phyloP scores from a whole-genome alignment of 1,140 invertebrate species.

The Drosophila nigromelanica region DNA sequence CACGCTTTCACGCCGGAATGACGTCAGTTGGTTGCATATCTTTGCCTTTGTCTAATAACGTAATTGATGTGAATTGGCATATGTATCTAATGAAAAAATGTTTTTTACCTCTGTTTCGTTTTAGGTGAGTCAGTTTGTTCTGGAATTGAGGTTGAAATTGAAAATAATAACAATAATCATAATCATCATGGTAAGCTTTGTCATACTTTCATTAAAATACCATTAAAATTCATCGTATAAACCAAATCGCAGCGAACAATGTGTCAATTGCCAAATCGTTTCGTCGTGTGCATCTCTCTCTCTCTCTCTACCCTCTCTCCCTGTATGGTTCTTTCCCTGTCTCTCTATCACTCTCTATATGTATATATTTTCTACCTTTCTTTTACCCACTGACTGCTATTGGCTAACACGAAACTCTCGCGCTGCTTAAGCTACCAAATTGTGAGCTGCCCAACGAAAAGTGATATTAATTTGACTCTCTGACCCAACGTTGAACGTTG shows the following conservation, averaged over 20 bases:
- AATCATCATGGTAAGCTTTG: conserved; percentile 84
- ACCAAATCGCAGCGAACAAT: conserved; percentile 40
- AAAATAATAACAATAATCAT: conserved; percentile 84
- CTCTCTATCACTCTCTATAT: background rate
- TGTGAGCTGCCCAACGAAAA: no score
- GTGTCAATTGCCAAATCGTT: conserved; percentile 10
- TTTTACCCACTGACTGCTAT: background rate
- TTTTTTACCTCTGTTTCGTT: conserved; percentile 59
- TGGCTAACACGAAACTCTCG: conserved; percentile 1
- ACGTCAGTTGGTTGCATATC: conserved; percentile 7
- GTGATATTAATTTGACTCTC: background rate
- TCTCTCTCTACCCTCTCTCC: background rate
- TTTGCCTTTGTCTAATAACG: conserved; percentile 12
- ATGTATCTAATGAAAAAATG: conserved; percentile 9
- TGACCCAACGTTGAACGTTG: conserved; percentile 20
- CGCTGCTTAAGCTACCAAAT: conserved; percentile 5
- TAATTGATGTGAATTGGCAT: conserved; percentile 9
- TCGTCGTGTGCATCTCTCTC: conserved; percentile 19
- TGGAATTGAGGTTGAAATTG: conserved; percentile 84
- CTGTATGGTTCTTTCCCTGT: conserved; percentile 4
- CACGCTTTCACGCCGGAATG: background rate
- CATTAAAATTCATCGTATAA: conserved; percentile 77
- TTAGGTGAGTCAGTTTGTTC: conserved; percentile 84
- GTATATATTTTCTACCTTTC: background rate
- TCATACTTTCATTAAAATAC: conserved; percentile 84